Conservation (phyloP, 1,140 invertebrate genomes). For the Lepeophtheirus salmonis region DNA sequence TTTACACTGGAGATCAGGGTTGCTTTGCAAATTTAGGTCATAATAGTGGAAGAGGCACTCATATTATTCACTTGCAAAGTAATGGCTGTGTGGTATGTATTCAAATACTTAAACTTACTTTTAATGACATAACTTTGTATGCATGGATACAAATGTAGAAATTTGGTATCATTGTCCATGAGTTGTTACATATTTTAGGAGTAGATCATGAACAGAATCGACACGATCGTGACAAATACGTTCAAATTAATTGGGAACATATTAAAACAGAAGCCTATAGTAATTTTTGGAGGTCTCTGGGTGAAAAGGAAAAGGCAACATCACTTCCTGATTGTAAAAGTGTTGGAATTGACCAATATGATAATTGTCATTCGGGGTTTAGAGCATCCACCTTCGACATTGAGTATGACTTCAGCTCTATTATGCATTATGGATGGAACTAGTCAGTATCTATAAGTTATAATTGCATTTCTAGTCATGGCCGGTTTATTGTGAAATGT, state of each 20-base stretch:
- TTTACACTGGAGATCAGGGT: background rate
- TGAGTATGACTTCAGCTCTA: background rate
- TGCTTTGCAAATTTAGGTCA: background rate
- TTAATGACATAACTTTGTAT: background rate
- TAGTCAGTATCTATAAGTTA: background rate
- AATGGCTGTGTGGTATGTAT: background rate
- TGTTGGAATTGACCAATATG: background rate
- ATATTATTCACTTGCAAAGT: background rate
- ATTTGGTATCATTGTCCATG: conserved; percentile 25
- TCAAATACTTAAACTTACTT: too few species aligned
- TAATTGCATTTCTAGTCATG: too few species aligned
- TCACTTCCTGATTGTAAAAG: background rate
- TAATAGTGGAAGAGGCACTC: background rate
- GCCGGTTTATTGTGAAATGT: too few species aligned
- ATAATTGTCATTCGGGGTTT: background rate
- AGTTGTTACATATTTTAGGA: conserved; percentile 28
- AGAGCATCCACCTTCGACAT: background rate
- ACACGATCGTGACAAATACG: conserved; percentile 28
- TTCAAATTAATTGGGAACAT: conserved; percentile 26
- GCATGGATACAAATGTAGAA: background rate
- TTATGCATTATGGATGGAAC: background rate
- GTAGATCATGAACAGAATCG: conserved; percentile 30
- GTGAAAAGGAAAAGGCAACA: background rate
- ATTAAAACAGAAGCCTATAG: conserved; percentile 21
- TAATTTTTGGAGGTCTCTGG: conserved; percentile 19